Conservation (phyloP, 2,888 invertebrate species). For the Eupithecia abbreviata region DNA sequence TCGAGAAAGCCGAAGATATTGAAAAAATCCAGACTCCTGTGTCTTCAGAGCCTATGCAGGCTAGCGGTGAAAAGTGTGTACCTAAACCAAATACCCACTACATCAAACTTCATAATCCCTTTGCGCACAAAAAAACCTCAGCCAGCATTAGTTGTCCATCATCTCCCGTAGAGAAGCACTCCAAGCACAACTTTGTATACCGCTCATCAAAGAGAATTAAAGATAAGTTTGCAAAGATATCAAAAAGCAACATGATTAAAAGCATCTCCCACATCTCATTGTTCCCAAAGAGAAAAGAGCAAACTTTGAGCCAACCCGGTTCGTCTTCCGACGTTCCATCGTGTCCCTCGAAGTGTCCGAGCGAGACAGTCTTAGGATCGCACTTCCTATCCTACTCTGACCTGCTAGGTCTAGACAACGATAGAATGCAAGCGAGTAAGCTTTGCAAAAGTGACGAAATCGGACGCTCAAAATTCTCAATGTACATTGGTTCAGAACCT, state of each 20-base stretch:
- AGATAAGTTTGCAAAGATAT: slow-evolving; percentile 71
- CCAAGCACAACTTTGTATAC: slow-evolving; percentile 72
- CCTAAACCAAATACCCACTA: slow-evolving; percentile 60
- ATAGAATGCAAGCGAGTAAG: slow-evolving; percentile 58
- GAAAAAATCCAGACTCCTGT: slow-evolving; percentile 43
- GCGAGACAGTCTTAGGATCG: slow-evolving; percentile 81
- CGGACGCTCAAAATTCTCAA: slow-evolving; percentile 64
- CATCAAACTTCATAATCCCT: slow-evolving; percentile 75
- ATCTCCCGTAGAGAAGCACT: slow-evolving; percentile 73
- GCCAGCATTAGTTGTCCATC: slow-evolving; percentile 77
- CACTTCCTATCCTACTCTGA: slow-evolving; percentile 80
- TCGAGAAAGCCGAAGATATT: slow-evolving; percentile 36
- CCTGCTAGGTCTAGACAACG: slow-evolving; percentile 70
- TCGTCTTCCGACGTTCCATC: slow-evolving; percentile 66
- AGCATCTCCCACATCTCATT: slow-evolving; percentile 77
- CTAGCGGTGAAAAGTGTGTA: slow-evolving; percentile 62
- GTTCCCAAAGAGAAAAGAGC: slow-evolving; percentile 70
- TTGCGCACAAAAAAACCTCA: slow-evolving; percentile 69
- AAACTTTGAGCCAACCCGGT: slow-evolving; percentile 70
- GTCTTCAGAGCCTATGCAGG: slow-evolving; percentile 46
- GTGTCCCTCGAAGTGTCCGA: slow-evolving; percentile 66
- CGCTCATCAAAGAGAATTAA: slow-evolving; percentile 76
- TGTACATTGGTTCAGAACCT: slow-evolving; percentile 80
- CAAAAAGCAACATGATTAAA: slow-evolving; percentile 77
- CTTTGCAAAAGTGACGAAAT: slow-evolving; percentile 71